Evolutionary conservation across 2,113 vertebrate species (phyloP).

Genomic region (Lepisosteus osseus): DNA sequence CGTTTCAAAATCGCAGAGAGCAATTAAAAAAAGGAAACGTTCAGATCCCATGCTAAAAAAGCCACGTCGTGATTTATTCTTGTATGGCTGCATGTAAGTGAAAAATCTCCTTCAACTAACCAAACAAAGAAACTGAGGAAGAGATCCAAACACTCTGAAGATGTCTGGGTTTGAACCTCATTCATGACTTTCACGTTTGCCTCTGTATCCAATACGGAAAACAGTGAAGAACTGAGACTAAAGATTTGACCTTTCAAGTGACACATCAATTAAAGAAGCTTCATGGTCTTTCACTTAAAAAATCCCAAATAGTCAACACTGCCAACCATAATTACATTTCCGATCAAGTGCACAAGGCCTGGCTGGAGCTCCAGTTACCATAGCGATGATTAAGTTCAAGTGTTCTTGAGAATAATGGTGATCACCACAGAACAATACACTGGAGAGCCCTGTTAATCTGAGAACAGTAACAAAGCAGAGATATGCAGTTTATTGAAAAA

Average conservation of each 20-base stretch:
- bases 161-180: background rate
- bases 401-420: slow-evolving; percentile 35
- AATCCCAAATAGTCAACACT: background rate
- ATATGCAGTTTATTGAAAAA: background rate
- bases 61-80: too few species aligned
- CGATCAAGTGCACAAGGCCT: slow-evolving; percentile 44
- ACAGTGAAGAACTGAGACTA: background rate
- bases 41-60: too few species aligned
- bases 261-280: slow-evolving; percentile 6
- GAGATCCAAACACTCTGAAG: too few species aligned
- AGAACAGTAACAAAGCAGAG: background rate
- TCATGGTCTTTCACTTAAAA: slow-evolving; percentile 4
- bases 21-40: too few species aligned
- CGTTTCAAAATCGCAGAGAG: too few species aligned
- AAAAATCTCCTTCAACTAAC: too few species aligned
- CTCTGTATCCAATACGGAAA: background rate
- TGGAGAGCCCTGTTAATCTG: background rate
- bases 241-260: background rate
- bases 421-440: background rate
- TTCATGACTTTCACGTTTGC: background rate
- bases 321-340: slow-evolving; percentile 36
- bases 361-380: slow-evolving; percentile 35
- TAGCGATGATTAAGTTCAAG: slow-evolving; percentile 52
- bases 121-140: too few species aligned
- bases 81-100: too few species aligned